Percentiles rank a stretch among this genome's conserved stretches.
These are phyloP conservation scores for Drosophila sordidula DNA, from an alignment of 2,888 invertebrate genomes.

Conservation along the genomic window DNA sequence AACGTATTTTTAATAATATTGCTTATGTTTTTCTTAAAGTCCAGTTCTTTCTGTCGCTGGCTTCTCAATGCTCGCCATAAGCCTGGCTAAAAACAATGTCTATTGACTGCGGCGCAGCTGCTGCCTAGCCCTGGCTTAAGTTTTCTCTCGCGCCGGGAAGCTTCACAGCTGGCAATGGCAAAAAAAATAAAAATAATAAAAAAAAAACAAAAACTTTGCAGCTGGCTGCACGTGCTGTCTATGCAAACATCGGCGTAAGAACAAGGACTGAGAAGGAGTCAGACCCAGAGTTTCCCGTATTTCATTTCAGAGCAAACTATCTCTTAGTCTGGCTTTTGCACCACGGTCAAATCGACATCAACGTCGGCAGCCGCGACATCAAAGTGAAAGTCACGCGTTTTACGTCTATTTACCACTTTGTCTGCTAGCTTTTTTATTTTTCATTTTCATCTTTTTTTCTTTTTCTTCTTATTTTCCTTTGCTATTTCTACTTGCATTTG, in stretches of 20 bases:
- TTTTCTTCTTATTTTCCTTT: slow-evolving; percentile 13
- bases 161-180: slow-evolving; percentile 19
- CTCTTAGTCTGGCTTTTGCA: slow-evolving; percentile 35
- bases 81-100: slow-evolving; percentile 33
- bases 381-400: slow-evolving; percentile 81
- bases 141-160: slow-evolving; percentile 7
- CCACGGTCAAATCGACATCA: slow-evolving; percentile 54
- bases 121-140: slow-evolving; percentile 20
- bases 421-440: slow-evolving; percentile 54
- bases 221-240: slow-evolving; percentile 61
- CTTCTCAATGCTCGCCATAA: slow-evolving; percentile 6
- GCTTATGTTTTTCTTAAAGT: neutral
- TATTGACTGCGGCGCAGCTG: slow-evolving; percentile 33
- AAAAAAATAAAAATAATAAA: neutral
- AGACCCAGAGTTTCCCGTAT: slow-evolving; percentile 29
- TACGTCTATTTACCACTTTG: slow-evolving; percentile 76
- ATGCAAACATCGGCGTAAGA: slow-evolving; percentile 56
- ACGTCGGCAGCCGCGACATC: slow-evolving; percentile 49
- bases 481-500: slow-evolving; percentile 23
- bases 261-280: neutral
- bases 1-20: neutral
- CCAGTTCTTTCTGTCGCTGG: neutral
- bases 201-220: slow-evolving; percentile 11
- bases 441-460: slow-evolving; percentile 8
- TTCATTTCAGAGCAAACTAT: slow-evolving; percentile 30